Conservation (phyloP, 2,113 vertebrate genomes). For the Shinisaurus crocodilurus region DNA sequence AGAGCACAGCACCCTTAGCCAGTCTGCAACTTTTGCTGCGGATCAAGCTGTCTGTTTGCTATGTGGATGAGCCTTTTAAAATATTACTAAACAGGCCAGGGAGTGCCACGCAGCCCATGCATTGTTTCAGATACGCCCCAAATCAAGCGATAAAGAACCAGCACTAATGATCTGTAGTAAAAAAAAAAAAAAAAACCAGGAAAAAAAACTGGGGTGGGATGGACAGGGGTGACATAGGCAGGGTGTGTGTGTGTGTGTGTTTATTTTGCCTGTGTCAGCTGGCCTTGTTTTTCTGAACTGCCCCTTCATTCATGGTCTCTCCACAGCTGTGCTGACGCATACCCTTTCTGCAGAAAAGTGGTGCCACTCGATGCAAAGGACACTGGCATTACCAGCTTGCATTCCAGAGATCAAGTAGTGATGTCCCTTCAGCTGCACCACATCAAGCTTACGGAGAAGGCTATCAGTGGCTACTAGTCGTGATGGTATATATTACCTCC, state of each 20-base stretch:
- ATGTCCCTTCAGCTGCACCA: not conserved
- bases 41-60: not conserved
- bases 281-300: slow-evolving; percentile 22
- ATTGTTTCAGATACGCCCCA: not conserved
- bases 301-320: slow-evolving; percentile 2
- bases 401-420: not conserved
- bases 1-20: not conserved
- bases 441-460: not conserved
- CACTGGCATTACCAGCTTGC: not conserved
- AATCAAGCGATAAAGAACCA: not conserved
- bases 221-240: not conserved
- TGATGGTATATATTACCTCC: too few species aligned
- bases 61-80: not conserved
- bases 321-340: slow-evolving; percentile 22
- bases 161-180: not conserved
- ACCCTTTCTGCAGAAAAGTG: not conserved
- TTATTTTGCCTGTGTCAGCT: slow-evolving; percentile 20
- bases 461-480: too few species aligned
- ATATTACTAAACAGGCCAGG: not conserved
- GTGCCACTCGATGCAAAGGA: not conserved
- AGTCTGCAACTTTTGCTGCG: not conserved
- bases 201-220: not conserved
- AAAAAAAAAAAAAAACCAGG: slow-evolving; percentile 10
- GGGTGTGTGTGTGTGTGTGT: not conserved
- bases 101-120: not conserved